Percentiles rank a stretch among this genome's conserved stretches.
Conservation (phyloP, 2,888 invertebrate species). For the Andricus quercusramuli region DNA sequence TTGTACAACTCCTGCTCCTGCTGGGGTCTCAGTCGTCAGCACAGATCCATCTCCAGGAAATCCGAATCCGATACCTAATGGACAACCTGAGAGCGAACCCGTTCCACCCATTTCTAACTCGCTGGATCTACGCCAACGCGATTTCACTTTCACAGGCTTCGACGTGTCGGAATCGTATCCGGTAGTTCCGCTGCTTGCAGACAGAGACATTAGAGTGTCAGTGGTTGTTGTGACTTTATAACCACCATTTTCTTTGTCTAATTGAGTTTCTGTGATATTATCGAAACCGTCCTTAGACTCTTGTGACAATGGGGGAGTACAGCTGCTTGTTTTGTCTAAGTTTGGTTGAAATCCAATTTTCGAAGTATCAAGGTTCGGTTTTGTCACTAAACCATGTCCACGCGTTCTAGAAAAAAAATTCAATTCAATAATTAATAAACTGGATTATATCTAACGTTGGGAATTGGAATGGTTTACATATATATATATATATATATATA, state of each 20-base stretch:
- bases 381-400: constrained; percentile 74
- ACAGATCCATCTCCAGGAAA: constrained; percentile 64
- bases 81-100: constrained; percentile 71
- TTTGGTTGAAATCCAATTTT: constrained; percentile 64
- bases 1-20: constrained; percentile 32
- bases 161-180: constrained; percentile 75
- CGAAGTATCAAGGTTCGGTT: constrained; percentile 67
- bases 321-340: constrained; percentile 64
- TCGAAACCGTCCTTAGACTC: constrained; percentile 68
- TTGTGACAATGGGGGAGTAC: constrained; percentile 54
- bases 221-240: constrained; percentile 61
- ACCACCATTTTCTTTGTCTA: constrained; percentile 70
- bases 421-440: constrained; percentile 12
- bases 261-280: constrained; percentile 69
- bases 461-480: neutral
- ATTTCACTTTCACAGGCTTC: constrained; percentile 89
- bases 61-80: constrained; percentile 72
- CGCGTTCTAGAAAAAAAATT: constrained; percentile 66
- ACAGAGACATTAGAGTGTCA: constrained; percentile 65
- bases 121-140: constrained; percentile 88
- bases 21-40: constrained; percentile 40
- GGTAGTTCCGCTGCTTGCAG: constrained; percentile 60
- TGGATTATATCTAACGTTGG: neutral
- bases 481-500: too few species aligned
- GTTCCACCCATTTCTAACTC: constrained; percentile 84